Conservation (phyloP, 2,888 invertebrate genomes). For the Ormia ochracea region DNA sequence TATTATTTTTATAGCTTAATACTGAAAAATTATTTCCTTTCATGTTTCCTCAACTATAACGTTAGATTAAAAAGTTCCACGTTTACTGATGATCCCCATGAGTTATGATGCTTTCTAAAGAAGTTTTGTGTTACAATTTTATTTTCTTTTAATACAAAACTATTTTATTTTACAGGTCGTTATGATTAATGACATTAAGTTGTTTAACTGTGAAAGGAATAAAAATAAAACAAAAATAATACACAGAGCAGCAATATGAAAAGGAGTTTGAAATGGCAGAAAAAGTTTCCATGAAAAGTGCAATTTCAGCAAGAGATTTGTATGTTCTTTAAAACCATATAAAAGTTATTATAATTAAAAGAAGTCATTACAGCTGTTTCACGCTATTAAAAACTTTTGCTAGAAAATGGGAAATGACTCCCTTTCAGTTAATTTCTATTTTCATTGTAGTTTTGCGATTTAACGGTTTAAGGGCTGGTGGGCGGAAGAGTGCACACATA, state of each 20-base stretch:
- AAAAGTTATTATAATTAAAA: background rate
- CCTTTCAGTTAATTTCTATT: background rate
- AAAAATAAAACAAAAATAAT: background rate
- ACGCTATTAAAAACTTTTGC: background rate
- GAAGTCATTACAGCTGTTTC: background rate
- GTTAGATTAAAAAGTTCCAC: slow-evolving; percentile 8
- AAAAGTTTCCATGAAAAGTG: background rate
- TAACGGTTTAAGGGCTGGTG: background rate
- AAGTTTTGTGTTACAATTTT: slow-evolving; percentile 14
- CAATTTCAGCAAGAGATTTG: background rate
- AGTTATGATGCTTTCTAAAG: slow-evolving; percentile 21
- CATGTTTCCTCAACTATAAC: slow-evolving; percentile 15
- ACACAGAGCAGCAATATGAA: background rate
- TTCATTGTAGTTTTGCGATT: background rate
- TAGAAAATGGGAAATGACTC: no score
- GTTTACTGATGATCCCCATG: slow-evolving; percentile 21
- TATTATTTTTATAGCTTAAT: background rate
- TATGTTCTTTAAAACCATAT: background rate
- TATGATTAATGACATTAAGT: slow-evolving; percentile 31
- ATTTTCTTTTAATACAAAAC: background rate
- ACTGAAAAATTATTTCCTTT: slow-evolving; percentile 5
- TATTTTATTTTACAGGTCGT: slow-evolving; percentile 24
- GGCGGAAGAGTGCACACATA: background rate
- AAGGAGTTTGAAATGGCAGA: no score
- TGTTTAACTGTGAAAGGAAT: background rate